Conservation (phyloP, 2,888 invertebrate genomes). For the Cosmia trapezina region DNA sequence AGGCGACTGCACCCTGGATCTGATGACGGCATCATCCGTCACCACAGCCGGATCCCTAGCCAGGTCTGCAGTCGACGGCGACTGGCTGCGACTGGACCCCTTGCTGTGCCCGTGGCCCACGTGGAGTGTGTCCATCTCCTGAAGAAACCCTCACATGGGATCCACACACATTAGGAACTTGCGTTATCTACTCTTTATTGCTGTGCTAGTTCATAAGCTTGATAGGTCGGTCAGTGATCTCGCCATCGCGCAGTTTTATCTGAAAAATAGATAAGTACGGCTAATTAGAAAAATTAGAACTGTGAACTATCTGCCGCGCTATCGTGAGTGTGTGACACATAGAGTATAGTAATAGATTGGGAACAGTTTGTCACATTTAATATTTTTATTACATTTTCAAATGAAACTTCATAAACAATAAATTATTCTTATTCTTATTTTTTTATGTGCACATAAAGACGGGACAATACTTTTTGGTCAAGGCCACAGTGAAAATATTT, state of each 20-base stretch:
- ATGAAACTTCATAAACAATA: too few species aligned
- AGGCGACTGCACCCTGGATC: constrained; percentile 87
- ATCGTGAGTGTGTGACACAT: constrained; percentile 9
- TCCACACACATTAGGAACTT: constrained; percentile 54
- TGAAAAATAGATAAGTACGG: constrained; percentile 66
- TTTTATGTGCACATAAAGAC: neutral
- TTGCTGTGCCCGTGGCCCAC: constrained; percentile 89
- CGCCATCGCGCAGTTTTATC: constrained; percentile 72
- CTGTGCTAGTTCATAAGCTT: constrained; percentile 54
- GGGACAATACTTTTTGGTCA: neutral
- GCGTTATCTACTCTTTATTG: constrained; percentile 36
- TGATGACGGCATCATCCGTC: constrained; percentile 85
- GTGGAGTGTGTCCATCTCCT: constrained; percentile 85
- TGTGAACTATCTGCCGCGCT: neutral
- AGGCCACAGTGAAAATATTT: neutral
- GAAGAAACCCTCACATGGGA: constrained; percentile 58
- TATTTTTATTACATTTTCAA: too few species aligned
- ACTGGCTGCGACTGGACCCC: constrained; percentile 91
- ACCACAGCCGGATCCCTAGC: constrained; percentile 83
- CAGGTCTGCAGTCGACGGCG: constrained; percentile 89
- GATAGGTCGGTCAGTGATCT: constrained; percentile 55
- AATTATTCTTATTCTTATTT: too few species aligned
- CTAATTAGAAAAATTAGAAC: constrained; percentile 22
- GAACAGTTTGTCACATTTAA: neutral
- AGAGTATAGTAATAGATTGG: too few species aligned